These are phyloP conservation scores for Diplodus sargus DNA, from an alignment of 2,797 vertebrate genomes.

Conservation along the genomic window DNA sequence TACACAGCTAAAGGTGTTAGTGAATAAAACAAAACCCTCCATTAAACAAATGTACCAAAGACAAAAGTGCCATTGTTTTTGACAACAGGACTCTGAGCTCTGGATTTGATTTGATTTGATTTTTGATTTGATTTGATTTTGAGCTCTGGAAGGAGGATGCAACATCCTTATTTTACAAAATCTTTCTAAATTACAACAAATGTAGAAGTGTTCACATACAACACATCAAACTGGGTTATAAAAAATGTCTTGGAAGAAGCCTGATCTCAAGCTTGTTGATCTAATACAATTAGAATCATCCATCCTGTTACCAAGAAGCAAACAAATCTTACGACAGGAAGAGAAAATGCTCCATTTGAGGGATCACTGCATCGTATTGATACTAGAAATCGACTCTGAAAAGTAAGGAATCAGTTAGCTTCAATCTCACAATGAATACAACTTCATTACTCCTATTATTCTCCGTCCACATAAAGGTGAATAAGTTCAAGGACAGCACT, in stretches of 20 bases:
- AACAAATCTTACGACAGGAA: neutral
- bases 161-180: neutral
- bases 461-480: constrained; percentile 4
- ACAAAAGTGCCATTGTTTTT: neutral
- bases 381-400: neutral
- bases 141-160: neutral
- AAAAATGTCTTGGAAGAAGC: neutral
- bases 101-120: too few species aligned
- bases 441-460: neutral
- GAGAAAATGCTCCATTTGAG: neutral
- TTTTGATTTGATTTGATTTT: too few species aligned
- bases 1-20: neutral
- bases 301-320: neutral
- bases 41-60: neutral
- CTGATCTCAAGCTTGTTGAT: neutral
- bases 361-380: too few species aligned
- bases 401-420: neutral
- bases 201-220: neutral
- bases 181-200: neutral
- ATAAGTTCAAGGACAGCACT: neutral
- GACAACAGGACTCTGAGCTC: neutral
- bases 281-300: neutral
- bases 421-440: constrained; percentile 1
- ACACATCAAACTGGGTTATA: neutral
- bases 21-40: neutral